Percentiles rank a stretch among this genome's conserved stretches.
Evolutionary conservation across 2,797 vertebrate species (phyloP).

Genomic region (Echeneis naucrates): DNA sequence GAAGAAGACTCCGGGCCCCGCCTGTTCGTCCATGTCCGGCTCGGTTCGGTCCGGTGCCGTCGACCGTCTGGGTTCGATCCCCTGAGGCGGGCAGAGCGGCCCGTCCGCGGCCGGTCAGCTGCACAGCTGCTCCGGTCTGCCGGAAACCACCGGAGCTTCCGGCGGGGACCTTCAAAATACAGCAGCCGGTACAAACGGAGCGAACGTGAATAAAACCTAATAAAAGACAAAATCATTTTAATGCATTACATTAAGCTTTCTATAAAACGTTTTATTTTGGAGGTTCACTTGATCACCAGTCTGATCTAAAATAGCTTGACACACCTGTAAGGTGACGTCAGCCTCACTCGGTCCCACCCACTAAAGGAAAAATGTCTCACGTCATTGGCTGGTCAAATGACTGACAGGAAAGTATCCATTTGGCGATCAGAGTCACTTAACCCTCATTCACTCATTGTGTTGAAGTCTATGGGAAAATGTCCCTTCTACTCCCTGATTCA

Average conservation of each 20-base stretch:
- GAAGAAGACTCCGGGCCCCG: conserved; percentile 94
- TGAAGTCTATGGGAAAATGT: no score
- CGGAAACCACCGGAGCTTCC: not conserved
- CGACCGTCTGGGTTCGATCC: conserved; percentile 27
- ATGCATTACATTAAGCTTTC: no score
- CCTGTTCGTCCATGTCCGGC: conserved; percentile 96
- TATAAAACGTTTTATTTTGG: conserved; percentile 39
- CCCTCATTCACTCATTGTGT: no score
- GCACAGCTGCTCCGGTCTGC: conserved; percentile 50
- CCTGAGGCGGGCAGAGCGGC: conserved; percentile 18
- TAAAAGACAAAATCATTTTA: no score
- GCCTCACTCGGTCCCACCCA: not conserved
- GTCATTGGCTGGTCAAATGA: conserved; percentile 11
- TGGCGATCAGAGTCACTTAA: not conserved
- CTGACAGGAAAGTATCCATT: not conserved
- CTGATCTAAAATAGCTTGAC: not conserved
- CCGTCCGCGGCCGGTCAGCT: conserved; percentile 43
- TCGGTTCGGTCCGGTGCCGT: conserved; percentile 61
- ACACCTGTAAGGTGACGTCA: conserved; percentile 36
- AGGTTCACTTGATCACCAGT: not conserved
- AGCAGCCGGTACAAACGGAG: not conserved
- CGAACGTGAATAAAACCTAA: no score
- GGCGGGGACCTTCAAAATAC: conserved; percentile 45
- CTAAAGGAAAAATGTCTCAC: not conserved
- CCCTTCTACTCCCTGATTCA: no score